phyloP scores from a whole-genome alignment of 1,140 invertebrate genomes.

The Acromyrmex heyeri region DNA sequence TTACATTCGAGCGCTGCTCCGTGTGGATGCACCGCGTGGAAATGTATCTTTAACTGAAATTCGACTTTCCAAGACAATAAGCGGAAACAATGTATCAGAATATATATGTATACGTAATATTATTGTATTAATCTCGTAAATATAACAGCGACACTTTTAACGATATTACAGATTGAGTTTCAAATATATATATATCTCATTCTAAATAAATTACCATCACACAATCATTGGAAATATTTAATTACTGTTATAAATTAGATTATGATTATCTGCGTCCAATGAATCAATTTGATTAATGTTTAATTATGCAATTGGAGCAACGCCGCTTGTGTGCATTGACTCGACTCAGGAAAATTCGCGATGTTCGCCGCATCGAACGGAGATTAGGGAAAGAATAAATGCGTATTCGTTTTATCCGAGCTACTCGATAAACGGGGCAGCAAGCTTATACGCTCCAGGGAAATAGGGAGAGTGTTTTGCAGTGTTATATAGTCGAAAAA shows the following conservation, averaged over 20 bases:
- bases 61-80: constrained; percentile 23
- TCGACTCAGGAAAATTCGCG: not conserved
- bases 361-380: constrained; percentile 16
- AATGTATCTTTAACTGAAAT: constrained; percentile 31
- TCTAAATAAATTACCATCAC: not conserved
- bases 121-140: not conserved
- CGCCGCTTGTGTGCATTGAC: not conserved
- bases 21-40: not conserved
- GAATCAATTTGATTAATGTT: constrained; percentile 52
- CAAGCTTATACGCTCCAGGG: constrained; percentile 66
- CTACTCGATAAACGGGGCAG: constrained; percentile 54
- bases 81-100: not conserved
- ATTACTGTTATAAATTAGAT: constrained; percentile 47
- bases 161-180: not conserved
- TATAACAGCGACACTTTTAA: not conserved
- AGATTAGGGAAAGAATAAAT: constrained; percentile 70
- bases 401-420: constrained; percentile 10
- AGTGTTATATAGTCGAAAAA: constrained; percentile 57
- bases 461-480: constrained; percentile 73
- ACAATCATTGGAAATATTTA: constrained; percentile 37
- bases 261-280: constrained; percentile 20
- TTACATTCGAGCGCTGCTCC: constrained; percentile 8
- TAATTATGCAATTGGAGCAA: constrained; percentile 38
- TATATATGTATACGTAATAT: not conserved
- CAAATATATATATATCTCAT: not conserved